A percentile compares a stretch with the other conserved stretches of the same genome.
phyloP scores from a whole-genome alignment of 2,797 vertebrate genomes.

The Champsocephalus esox region DNA sequence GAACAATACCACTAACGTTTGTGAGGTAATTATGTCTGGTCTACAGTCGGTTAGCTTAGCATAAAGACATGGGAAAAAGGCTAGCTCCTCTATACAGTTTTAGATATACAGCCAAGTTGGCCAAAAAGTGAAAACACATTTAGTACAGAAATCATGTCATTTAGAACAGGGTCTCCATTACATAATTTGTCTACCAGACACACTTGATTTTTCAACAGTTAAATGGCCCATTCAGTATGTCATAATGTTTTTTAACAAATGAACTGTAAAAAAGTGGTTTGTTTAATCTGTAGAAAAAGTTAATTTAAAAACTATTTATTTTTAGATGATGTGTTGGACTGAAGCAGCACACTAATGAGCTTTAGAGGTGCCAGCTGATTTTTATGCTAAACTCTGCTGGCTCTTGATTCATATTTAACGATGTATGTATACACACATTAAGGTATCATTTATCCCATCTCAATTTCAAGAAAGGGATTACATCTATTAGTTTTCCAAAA shows the following conservation, averaged over 20 bases:
- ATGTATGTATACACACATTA: neutral
- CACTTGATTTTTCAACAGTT: too few species aligned
- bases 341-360: neutral
- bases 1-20: too few species aligned
- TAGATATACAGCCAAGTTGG: neutral
- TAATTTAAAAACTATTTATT: neutral
- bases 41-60: neutral
- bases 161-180: too few species aligned
- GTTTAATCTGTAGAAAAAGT: neutral
- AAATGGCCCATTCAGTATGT: too few species aligned
- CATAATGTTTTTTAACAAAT: too few species aligned
- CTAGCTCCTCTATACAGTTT: too few species aligned
- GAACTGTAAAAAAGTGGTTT: neutral
- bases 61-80: neutral
- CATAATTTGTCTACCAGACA: too few species aligned
- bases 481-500: neutral
- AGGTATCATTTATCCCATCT: neutral
- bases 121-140: neutral
- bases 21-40: neutral
- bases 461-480: neutral
- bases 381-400: conserved; percentile 4
- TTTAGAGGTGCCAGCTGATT: neutral
- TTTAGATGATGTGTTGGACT: neutral
- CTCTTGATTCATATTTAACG: neutral
- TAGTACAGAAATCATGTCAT: neutral